These are phyloP conservation scores for Empidonax alnorum DNA, from an alignment of 2,113 vertebrate species.

Conservation along the genomic window DNA sequence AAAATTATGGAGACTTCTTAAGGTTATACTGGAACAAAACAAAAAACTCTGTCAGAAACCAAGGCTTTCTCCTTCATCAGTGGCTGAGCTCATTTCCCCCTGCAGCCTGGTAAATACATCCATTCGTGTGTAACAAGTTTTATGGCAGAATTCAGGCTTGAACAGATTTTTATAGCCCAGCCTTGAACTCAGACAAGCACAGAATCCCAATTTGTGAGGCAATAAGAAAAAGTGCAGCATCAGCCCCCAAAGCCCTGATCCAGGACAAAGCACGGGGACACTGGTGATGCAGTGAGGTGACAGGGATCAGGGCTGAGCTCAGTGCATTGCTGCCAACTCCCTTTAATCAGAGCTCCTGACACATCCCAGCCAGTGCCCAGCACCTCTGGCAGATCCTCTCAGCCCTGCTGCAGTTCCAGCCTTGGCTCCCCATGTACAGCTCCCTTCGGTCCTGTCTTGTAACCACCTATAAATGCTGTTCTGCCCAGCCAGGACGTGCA, in stretches of 20 bases:
- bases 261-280: neutral
- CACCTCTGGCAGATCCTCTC: neutral
- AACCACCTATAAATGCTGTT: neutral
- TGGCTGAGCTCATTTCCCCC: neutral
- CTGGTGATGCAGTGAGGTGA: neutral
- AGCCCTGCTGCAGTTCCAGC: neutral
- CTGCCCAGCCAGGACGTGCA: neutral
- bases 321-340: neutral
- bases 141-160: neutral
- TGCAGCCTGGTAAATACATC: neutral
- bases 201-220: neutral
- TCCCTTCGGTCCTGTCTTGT: neutral
- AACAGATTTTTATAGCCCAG: slow-evolving; percentile 4
- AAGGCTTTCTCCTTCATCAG: neutral
- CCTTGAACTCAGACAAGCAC: neutral
- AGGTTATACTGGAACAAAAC: neutral
- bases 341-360: neutral
- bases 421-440: neutral
- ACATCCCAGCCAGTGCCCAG: neutral
- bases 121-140: neutral
- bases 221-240: neutral
- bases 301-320: neutral
- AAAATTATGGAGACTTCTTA: neutral
- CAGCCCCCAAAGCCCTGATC: neutral
- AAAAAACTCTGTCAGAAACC: neutral